Evolutionary conservation across 2,113 vertebrate species (phyloP).

Genomic region (Dasyornis broadbenti): DNA sequence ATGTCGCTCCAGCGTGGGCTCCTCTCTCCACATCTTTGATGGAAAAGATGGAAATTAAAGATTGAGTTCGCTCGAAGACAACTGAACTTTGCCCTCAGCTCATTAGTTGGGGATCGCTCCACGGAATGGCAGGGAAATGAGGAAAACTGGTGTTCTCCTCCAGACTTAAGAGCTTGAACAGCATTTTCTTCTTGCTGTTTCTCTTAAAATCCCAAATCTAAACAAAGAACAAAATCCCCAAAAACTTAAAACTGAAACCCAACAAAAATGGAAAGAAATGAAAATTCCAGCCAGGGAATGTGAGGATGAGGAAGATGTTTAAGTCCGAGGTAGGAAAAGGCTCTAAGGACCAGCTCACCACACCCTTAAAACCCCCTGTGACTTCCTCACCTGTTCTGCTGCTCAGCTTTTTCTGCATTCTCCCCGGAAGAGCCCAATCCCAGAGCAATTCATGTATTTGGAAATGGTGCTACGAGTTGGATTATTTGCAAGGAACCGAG

Average conservation of each 20-base stretch:
- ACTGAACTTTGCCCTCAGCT: background rate
- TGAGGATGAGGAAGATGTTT: background rate
- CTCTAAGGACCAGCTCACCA: background rate
- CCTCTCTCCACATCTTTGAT: background rate
- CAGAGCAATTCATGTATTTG: background rate
- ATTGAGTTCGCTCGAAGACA: background rate
- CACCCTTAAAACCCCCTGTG: background rate
- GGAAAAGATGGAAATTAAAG: background rate
- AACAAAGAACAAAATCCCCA: fast-evolving
- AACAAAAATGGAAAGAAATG: background rate
- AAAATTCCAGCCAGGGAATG: background rate
- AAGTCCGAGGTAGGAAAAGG: background rate
- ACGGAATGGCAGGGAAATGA: background rate
- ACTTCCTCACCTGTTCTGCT: background rate
- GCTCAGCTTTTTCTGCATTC: background rate
- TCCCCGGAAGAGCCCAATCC: background rate
- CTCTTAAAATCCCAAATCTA: background rate
- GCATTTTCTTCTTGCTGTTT: background rate
- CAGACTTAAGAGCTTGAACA: background rate
- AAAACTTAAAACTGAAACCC: background rate
- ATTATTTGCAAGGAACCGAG: background rate
- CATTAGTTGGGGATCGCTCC: background rate
- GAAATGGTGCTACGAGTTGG: background rate
- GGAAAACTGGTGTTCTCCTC: background rate
- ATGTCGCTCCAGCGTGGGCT: background rate